Evolutionary conservation across 2,888 invertebrate genomes (phyloP).

Genomic region (Nesidiocoris tenuis): DNA sequence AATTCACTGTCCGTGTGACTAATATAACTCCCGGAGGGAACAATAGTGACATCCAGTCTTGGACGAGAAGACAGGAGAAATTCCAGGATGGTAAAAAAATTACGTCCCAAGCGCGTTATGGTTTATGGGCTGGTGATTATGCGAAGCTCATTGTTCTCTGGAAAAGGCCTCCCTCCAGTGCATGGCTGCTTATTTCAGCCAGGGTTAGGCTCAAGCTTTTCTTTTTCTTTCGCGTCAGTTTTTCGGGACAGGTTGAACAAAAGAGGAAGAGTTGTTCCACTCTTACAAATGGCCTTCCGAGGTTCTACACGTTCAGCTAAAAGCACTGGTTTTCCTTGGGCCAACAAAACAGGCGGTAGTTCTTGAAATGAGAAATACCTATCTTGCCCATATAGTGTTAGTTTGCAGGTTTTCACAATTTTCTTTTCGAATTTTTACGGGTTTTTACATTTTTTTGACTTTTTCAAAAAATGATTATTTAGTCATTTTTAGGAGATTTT

Average conservation of each 20-base stretch:
- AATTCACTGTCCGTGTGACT: not conserved
- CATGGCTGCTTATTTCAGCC: too few relatives aligned
- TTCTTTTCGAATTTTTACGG: too few relatives aligned
- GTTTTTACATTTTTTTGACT: too few relatives aligned
- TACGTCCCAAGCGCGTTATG: slow-evolving; percentile 8
- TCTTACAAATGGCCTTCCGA: slow-evolving; percentile 20
- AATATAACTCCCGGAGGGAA: not conserved
- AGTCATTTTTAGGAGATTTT: too few relatives aligned
- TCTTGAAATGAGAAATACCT: too few relatives aligned
- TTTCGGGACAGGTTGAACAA: slow-evolving; percentile 28
- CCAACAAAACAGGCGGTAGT: too few relatives aligned
- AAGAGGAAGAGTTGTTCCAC: slow-evolving; percentile 29
- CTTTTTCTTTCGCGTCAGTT: slow-evolving; percentile 36
- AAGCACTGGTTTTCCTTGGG: too few relatives aligned
- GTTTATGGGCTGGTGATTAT: slow-evolving; percentile 42
- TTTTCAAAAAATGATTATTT: too few relatives aligned
- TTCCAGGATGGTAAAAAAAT: not conserved
- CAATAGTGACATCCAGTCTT: not conserved
- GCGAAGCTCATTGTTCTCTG: slow-evolving; percentile 36
- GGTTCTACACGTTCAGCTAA: not conserved
- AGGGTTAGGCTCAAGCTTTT: not conserved
- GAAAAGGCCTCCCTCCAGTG: not conserved
- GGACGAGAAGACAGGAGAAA: not conserved
- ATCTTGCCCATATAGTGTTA: not conserved
- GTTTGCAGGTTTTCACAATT: too few relatives aligned